Conservation (phyloP, 92 coral and sea anemone genomes). For the Palythoa caribaeorum region DNA sequence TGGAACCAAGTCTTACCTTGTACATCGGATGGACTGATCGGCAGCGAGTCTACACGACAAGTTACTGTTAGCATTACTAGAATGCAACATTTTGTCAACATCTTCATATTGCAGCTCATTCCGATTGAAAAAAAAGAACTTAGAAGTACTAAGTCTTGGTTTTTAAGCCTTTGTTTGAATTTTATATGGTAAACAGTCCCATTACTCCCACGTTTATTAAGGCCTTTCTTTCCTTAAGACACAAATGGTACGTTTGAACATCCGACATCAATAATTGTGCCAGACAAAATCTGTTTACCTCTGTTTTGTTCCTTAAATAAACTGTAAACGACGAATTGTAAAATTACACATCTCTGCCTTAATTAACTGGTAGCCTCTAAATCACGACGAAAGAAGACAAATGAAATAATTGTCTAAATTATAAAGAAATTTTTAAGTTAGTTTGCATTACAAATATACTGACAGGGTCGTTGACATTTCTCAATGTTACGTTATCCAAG, state of each 20-base stretch:
- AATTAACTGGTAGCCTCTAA: constrained; percentile 29
- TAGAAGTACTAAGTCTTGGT: neutral
- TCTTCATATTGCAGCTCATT: neutral
- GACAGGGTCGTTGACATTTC: neutral
- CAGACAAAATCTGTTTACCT: constrained; percentile 17
- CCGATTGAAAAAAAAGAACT: neutral
- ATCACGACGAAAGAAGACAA: neutral
- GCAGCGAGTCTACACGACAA: constrained; percentile 10
- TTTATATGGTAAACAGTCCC: neutral
- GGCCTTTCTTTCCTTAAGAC: constrained; percentile 8
- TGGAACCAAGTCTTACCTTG: neutral
- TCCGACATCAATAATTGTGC: neutral
- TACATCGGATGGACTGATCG: neutral
- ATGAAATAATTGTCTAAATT: constrained; percentile 10
- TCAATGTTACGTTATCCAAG: neutral
- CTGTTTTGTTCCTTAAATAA: constrained; percentile 24
- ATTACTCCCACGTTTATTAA: constrained; percentile 33
- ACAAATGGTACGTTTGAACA: constrained; percentile 4
- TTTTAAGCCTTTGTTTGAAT: constrained; percentile 9
- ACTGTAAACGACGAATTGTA: neutral
- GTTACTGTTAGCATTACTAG: neutral
- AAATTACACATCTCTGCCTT: constrained; percentile 15
- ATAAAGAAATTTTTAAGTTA: constrained; percentile 24
- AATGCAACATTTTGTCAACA: neutral
- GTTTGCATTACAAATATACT: neutral